phyloP scores from a whole-genome alignment of 2,113 vertebrate species.

The Argyrosomus japonicus region DNA sequence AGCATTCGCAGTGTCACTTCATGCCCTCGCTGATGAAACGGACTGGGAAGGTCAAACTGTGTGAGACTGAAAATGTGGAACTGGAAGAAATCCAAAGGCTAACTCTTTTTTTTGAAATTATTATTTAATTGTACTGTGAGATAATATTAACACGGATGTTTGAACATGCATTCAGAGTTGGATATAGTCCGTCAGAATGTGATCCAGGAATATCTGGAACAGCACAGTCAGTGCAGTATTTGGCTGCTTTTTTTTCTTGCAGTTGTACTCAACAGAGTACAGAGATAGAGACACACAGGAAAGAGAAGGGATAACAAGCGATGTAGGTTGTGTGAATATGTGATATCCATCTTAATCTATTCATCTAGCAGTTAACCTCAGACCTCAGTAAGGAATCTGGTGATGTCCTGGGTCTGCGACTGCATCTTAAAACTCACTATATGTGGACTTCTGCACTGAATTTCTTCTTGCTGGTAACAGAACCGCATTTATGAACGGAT shows the following conservation, averaged over 20 bases:
- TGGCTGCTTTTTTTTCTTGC: neutral
- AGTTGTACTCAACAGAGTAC: neutral
- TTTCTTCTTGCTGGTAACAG: constrained; percentile 8
- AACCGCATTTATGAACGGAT: constrained; percentile 25
- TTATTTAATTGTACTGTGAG: constrained; percentile 5
- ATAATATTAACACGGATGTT: constrained; percentile 3
- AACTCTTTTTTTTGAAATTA: neutral
- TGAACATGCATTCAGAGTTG: constrained; percentile 5
- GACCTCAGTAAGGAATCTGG: constrained; percentile 4
- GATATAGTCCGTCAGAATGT: neutral
- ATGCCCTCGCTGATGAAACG: constrained; percentile 54
- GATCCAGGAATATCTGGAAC: neutral
- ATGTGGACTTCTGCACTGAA: constrained; percentile 21
- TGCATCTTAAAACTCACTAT: constrained; percentile 19
- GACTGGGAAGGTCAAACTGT: constrained; percentile 56
- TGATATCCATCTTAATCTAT: constrained; percentile 23
- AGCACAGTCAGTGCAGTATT: neutral
- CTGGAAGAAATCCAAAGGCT: constrained; percentile 46
- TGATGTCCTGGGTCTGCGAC: neutral
- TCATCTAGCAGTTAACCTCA: constrained; percentile 6
- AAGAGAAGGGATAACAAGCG: constrained; percentile 9
- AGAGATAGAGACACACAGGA: neutral
- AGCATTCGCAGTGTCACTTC: constrained; percentile 45
- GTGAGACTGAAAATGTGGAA: constrained; percentile 29
- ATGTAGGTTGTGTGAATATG: neutral